Evolutionary conservation across 2,888 invertebrate species (phyloP).

Genomic region (Caenorhabditis imperialis): DNA sequence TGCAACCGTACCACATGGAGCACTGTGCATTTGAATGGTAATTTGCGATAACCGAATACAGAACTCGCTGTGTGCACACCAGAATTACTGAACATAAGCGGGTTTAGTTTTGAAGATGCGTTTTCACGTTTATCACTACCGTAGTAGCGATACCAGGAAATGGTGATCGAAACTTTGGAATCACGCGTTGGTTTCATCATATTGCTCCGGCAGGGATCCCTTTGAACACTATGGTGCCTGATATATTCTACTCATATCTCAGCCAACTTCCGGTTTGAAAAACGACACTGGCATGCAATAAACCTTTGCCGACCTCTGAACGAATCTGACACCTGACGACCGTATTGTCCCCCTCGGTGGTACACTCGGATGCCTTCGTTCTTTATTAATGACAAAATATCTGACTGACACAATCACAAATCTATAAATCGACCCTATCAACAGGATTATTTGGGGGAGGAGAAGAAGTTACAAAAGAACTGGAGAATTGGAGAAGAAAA

Average conservation of each 20-base stretch:
- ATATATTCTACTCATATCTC: no score
- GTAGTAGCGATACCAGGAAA: constrained; percentile 17
- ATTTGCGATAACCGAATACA: constrained; percentile 30
- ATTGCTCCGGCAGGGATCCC: no score
- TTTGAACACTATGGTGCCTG: no score
- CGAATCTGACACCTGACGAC: constrained; percentile 4
- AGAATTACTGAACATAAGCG: constrained; percentile 44
- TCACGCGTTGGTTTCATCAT: no score
- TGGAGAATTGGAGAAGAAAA: constrained; percentile 1
- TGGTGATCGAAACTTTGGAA: constrained; percentile 5
- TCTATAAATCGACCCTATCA: constrained; percentile 39
- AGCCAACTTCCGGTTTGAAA: constrained; percentile 44
- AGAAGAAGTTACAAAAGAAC: background rate
- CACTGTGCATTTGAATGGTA: constrained; percentile 18
- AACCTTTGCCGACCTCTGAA: constrained; percentile 9
- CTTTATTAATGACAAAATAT: background rate
- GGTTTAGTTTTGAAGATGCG: constrained; percentile 15
- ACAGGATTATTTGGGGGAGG: background rate
- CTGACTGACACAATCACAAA: constrained; percentile 46
- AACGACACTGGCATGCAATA: constrained; percentile 15
- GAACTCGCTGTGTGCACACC: constrained; percentile 31
- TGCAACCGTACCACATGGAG: constrained; percentile 27
- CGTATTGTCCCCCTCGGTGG: constrained; percentile 14
- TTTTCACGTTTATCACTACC: constrained; percentile 44
- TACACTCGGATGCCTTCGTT: background rate